A percentile compares a stretch with the other conserved stretches of the same genome.
Evolutionary conservation across 2,888 invertebrate species (phyloP).

Genomic region (Macrophya annulata): DNA sequence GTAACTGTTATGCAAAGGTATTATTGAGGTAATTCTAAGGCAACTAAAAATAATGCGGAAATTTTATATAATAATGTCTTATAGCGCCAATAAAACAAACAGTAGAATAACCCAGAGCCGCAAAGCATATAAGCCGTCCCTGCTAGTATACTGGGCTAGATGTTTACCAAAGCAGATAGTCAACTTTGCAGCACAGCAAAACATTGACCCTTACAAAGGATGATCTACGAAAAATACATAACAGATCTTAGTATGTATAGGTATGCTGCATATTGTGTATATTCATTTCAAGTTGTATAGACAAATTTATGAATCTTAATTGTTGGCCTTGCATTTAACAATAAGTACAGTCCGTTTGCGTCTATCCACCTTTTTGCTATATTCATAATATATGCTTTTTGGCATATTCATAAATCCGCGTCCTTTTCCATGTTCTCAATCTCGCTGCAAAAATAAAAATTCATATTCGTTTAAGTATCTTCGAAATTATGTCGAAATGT

Average conservation of each 20-base stretch:
- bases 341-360: too few species aligned
- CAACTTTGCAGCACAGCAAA: background rate
- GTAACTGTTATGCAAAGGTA: background rate
- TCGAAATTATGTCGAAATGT: background rate
- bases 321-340: too few species aligned
- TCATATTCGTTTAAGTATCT: background rate
- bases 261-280: background rate
- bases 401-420: background rate
- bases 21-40: background rate
- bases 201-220: background rate
- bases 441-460: background rate
- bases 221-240: conserved; percentile 9
- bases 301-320: background rate
- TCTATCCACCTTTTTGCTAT: too few species aligned
- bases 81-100: background rate
- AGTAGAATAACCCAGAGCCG: background rate
- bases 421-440: background rate
- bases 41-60: background rate
- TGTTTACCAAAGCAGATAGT: conserved; percentile 1
- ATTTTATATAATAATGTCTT: background rate
- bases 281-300: background rate
- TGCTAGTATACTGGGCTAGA: background rate
- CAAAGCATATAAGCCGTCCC: conserved; percentile 2
- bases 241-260: background rate
- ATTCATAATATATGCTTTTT: too few species aligned